phyloP scores from a whole-genome alignment of 2,797 vertebrate species.

The Xyrichtys novacula region DNA sequence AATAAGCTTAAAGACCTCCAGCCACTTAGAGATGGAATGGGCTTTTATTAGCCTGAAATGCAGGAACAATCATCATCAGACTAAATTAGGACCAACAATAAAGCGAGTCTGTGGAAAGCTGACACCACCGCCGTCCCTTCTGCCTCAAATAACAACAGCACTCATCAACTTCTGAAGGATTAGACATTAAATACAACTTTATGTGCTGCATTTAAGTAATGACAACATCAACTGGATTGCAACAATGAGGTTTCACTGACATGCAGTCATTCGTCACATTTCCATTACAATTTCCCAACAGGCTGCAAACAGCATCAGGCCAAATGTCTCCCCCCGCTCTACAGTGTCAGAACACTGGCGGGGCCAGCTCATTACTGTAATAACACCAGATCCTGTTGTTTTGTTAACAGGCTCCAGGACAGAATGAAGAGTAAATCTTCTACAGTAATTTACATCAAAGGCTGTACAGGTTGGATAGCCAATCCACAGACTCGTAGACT shows the following conservation, averaged over 20 bases:
- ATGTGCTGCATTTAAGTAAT: slow-evolving; percentile 45
- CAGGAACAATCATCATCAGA: slow-evolving; percentile 49
- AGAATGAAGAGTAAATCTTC: slow-evolving; percentile 4
- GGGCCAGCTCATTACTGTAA: slow-evolving; percentile 13
- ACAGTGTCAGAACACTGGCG: not conserved
- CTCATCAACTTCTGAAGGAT: slow-evolving; percentile 60
- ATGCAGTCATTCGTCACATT: slow-evolving; percentile 56
- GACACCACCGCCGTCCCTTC: slow-evolving; percentile 26
- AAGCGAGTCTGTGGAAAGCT: slow-evolving; percentile 19
- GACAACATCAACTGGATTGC: slow-evolving; percentile 49
- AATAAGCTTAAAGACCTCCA: slow-evolving; percentile 25
- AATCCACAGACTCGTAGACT: not conserved
- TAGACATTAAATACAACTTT: slow-evolving; percentile 46
- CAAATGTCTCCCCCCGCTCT: slow-evolving; percentile 22
- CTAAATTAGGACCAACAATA: slow-evolving; percentile 41
- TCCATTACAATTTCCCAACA: slow-evolving; percentile 55
- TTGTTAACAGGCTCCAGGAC: slow-evolving; percentile 4
- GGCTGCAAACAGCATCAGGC: slow-evolving; percentile 27
- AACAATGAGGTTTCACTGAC: slow-evolving; percentile 54
- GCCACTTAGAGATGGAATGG: slow-evolving; percentile 29
- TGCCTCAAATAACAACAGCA: slow-evolving; percentile 37
- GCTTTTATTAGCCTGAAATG: slow-evolving; percentile 41
- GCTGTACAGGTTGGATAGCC: not conserved
- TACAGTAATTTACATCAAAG: slow-evolving; percentile 16
- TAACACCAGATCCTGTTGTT: slow-evolving; percentile 17